phyloP scores from a whole-genome alignment of 2,888 invertebrate genomes.

The Rhamnusium bicolor region DNA sequence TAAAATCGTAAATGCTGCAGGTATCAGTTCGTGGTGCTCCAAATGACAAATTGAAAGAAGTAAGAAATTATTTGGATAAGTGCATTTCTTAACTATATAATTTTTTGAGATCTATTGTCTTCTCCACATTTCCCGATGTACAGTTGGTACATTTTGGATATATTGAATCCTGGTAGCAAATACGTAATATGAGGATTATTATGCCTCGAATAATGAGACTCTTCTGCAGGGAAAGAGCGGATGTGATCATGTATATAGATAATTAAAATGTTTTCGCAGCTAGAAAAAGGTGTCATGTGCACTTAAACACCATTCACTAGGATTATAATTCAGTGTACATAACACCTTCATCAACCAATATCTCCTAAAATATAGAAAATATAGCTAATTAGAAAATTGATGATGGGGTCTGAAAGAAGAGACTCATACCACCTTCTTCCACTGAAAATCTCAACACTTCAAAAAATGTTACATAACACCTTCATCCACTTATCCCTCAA shows the following conservation, averaged over 20 bases:
- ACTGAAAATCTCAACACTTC: background rate
- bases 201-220: conserved; percentile 7
- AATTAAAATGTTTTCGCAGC: conserved; percentile 17
- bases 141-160: conserved; percentile 8
- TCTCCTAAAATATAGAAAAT: conserved; percentile 1
- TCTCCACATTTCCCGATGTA: conserved; percentile 1
- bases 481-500: conserved; percentile 10
- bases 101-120: no score
- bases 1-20: conserved; percentile 9
- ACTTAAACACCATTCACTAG: conserved; percentile 4
- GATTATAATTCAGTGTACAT: background rate
- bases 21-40: conserved; percentile 4
- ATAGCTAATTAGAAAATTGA: background rate
- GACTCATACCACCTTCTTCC: background rate
- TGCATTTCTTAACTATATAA: background rate
- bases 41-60: conserved; percentile 20
- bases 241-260: conserved; percentile 20
- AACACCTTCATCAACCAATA: background rate
- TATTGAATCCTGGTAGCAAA: background rate
- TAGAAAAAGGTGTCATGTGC: conserved; percentile 10
- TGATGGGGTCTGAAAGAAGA: background rate
- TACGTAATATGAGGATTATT: conserved; percentile 1
- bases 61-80: background rate
- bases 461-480: conserved; percentile 18
- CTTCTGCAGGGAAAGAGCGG: background rate